A percentile compares a stretch with the other conserved stretches of the same genome.
Evolutionary conservation across 2,797 vertebrate genomes (phyloP).

Genomic region (Phataginus tricuspis): DNA sequence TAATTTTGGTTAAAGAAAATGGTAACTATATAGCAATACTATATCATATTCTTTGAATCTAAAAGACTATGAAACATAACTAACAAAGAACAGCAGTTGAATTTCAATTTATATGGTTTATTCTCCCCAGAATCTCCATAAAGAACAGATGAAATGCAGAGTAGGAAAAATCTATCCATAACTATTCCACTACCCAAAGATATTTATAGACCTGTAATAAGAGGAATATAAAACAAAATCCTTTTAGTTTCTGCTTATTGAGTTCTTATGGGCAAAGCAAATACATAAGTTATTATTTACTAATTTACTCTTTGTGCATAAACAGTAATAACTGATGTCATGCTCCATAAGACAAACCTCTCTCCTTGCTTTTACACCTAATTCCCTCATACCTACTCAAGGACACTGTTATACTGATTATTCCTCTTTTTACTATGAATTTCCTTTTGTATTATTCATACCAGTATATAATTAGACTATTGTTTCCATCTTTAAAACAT

Average conservation of each 20-base stretch:
- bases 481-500: background rate
- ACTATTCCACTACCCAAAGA: background rate
- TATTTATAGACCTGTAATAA: background rate
- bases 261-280: background rate
- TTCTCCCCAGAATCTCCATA: background rate
- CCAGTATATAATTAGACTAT: background rate
- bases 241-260: background rate
- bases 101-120: background rate
- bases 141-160: background rate
- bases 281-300: background rate
- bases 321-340: background rate
- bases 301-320: background rate
- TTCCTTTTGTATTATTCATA: background rate
- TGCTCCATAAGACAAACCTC: background rate
- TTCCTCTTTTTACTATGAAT: background rate
- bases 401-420: background rate
- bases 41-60: background rate
- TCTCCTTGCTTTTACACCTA: background rate
- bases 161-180: background rate
- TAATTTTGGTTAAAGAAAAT: background rate
- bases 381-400: background rate
- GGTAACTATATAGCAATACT: background rate
- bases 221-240: background rate
- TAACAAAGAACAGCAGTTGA: background rate
- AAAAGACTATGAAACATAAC: background rate